phyloP scores from a whole-genome alignment of 1,140 invertebrate genomes.

The Calosoma granatense region DNA sequence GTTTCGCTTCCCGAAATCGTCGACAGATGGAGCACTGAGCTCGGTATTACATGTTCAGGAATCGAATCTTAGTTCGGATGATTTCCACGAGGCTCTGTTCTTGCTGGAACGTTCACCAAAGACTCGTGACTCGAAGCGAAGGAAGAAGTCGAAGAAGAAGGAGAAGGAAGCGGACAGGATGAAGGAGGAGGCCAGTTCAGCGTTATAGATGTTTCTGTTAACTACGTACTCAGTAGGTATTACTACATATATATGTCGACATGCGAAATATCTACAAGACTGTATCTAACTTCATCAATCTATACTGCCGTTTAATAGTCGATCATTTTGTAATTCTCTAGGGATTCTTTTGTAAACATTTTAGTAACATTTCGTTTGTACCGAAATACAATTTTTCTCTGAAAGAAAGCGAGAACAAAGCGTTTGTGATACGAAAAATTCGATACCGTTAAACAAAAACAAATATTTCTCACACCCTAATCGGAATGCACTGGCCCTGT shows the following conservation, averaged over 20 bases:
- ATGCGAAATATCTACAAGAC: slow-evolving; percentile 6
- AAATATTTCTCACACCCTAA: not conserved
- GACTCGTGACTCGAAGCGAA: slow-evolving; percentile 33
- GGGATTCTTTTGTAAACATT: slow-evolving; percentile 1
- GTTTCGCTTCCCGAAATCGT: slow-evolving; percentile 47
- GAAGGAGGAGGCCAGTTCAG: slow-evolving; percentile 24
- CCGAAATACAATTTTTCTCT: not conserved
- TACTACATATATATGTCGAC: not conserved
- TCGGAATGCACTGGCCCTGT: not conserved
- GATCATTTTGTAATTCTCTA: slow-evolving; percentile 5
- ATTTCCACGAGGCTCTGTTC: slow-evolving; percentile 50
- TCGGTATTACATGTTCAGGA: slow-evolving; percentile 49
- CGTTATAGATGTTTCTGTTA: slow-evolving; percentile 3
- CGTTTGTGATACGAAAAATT: slow-evolving; percentile 4
- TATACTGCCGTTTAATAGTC: slow-evolving; percentile 6
- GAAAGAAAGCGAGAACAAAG: not conserved
- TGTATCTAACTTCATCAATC: slow-evolving; percentile 1
- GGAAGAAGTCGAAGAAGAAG: slow-evolving; percentile 34
- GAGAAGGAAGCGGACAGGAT: slow-evolving; percentile 31
- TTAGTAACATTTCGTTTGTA: too few relatives aligned
- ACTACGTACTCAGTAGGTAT: not conserved
- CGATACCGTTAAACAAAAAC: not conserved
- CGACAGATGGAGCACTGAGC: slow-evolving; percentile 45
- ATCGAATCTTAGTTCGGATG: slow-evolving; percentile 47
- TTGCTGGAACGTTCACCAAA: slow-evolving; percentile 43